These are phyloP conservation scores for Sylvietta virens DNA, from an alignment of 2,113 vertebrate species.

Conservation along the genomic window DNA sequence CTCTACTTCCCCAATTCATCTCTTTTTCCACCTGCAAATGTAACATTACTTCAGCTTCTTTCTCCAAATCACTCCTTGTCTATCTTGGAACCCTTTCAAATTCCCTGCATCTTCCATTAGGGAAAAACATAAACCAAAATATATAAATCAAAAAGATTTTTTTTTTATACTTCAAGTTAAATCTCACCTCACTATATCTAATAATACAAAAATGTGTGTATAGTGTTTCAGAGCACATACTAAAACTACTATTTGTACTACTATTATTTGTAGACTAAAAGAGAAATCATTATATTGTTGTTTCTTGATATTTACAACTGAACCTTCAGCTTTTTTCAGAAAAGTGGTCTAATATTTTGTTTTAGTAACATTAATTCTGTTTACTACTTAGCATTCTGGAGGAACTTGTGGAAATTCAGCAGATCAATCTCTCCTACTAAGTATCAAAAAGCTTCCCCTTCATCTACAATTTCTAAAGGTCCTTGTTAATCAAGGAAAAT, in stretches of 20 bases:
- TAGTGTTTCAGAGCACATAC: neutral
- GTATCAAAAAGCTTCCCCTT: neutral
- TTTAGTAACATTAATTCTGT: neutral
- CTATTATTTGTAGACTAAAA: neutral
- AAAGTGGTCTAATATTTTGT: neutral
- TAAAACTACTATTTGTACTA: too few species aligned
- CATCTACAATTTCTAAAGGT: neutral
- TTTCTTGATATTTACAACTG: neutral
- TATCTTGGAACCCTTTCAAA: neutral
- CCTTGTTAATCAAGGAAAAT: neutral
- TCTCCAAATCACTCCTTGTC: neutral
- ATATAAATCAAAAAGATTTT: neutral
- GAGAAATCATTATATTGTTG: neutral
- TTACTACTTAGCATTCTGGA: neutral
- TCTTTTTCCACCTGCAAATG: neutral
- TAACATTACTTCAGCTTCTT: neutral
- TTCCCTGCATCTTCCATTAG: neutral
- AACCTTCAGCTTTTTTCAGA: neutral
- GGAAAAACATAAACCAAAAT: neutral
- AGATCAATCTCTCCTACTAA: neutral
- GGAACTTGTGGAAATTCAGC: neutral
- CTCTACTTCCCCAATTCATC: neutral
- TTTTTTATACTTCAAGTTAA: neutral
- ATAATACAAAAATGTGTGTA: neutral
- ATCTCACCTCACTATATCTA: neutral